phyloP scores from a whole-genome alignment of 2,113 vertebrate species.

The Ibidorhyncha struthersii region DNA sequence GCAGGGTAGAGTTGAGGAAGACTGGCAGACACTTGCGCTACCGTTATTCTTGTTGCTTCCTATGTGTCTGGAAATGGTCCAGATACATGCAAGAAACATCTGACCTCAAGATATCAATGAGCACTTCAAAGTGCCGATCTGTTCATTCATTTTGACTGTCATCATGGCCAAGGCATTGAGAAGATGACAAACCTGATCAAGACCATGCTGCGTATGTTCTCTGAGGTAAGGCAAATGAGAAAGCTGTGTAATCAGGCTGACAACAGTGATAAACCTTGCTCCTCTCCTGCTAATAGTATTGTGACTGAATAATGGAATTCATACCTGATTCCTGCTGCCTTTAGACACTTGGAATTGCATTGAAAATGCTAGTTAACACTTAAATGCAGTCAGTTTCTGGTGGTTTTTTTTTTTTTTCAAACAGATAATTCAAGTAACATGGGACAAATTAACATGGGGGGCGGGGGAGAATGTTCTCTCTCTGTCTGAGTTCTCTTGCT shows the following conservation, averaged over 20 bases:
- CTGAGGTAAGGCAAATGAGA: conserved; percentile 8
- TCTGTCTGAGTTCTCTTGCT: neutral
- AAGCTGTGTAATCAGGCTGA: conserved; percentile 9
- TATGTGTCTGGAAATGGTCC: conserved; percentile 11
- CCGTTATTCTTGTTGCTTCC: neutral
- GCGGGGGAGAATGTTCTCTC: fast-evolving
- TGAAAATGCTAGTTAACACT: neutral
- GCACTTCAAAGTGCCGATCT: neutral
- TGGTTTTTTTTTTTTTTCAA: neutral
- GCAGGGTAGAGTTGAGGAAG: neutral
- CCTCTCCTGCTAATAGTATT: conserved; percentile 5
- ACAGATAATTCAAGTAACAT: neutral
- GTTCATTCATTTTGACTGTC: conserved; percentile 37
- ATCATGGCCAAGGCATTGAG: conserved; percentile 3
- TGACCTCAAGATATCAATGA: conserved; percentile 29
- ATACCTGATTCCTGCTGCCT: neutral
- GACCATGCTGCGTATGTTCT: conserved; percentile 6
- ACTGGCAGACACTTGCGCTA: conserved; percentile 27
- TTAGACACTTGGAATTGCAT: neutral
- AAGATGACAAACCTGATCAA: conserved; percentile 47
- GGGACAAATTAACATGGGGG: neutral
- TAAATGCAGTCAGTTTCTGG: neutral
- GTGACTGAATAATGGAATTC: neutral
- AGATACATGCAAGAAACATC: neutral
- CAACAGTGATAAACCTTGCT: conserved; percentile 18